Evolutionary conservation across 2,888 invertebrate genomes (phyloP), one percentile per base, ranked within the genome.

Genomic region (Hyposoter dolosus): DNA sequence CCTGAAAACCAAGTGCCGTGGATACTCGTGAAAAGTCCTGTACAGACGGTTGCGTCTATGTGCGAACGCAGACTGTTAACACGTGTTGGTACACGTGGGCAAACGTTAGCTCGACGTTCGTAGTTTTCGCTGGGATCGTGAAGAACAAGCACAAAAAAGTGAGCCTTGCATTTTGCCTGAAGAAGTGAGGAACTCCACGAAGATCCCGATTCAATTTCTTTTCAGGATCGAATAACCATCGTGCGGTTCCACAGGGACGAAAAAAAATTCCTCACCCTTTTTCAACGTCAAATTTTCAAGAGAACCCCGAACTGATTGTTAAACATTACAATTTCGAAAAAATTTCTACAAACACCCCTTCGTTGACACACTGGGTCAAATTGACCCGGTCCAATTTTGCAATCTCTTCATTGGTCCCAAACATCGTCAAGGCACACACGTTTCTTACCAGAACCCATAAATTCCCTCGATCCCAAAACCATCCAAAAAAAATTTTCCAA

Each of bases 191-290:
- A 75, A 65, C 23, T 74, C 77, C 60, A 72, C 53, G 77, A 69
- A 74, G 83, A 77, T 74, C 76, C 77, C 83, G 81, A 81, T 83
- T 86, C 86, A 83, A 86, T 86, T 86, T 86, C 83, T 75, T 77
- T 81, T 53, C 69, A 72, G 72, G 83, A 86, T 83, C 83, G 81
- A 83, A 83, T 83, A 83, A 86, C 83, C 81, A 78, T 68, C 86
- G 35, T 83, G 83, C 74, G 83, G 82, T 85, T 85, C 60, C 78
- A 63, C 40, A 69, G 23, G 35, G 35, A 50, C 17, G 35, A 32
- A 43, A 32, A 19, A 63, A 28, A 69, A 66, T 6, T 35, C 40
- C 40, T 40, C 40, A 40, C 40, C 10, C 40, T 40, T 40, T 40
- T 40, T 10, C 40, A 40, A 40, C 40, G 10, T 40, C 9, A 40